Conservation (phyloP, 1,140 invertebrate species). For the Pogonus chalceus region DNA sequence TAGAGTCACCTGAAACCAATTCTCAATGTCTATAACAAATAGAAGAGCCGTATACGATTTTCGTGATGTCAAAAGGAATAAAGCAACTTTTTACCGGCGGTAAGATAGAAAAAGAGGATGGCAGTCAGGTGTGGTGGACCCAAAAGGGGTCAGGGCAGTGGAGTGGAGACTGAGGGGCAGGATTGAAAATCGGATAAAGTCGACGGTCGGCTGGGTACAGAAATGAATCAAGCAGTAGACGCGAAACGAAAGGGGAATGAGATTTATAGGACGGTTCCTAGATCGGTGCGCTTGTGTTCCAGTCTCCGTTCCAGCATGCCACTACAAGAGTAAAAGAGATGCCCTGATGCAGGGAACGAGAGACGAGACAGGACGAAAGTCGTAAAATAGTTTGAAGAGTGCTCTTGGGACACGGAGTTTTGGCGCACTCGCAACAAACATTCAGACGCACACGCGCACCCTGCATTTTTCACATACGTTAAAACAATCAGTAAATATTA, state of each 20-base stretch:
- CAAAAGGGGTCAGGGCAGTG: background rate
- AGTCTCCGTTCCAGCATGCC: constrained; percentile 7
- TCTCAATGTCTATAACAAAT: background rate
- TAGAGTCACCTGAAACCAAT: background rate
- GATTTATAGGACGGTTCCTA: constrained; percentile 26
- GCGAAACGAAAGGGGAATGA: constrained; percentile 15
- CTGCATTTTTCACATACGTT: background rate
- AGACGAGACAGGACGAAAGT: constrained; percentile 18
- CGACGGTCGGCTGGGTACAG: background rate
- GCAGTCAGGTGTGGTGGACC: background rate
- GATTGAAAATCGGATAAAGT: background rate
- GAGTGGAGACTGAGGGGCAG: background rate
- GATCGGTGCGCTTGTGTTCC: constrained; percentile 26
- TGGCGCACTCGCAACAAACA: background rate
- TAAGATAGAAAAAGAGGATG: too few relatives aligned
- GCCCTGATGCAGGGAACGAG: background rate
- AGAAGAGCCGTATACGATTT: background rate
- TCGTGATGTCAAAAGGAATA: too few relatives aligned
- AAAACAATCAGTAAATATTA: too few relatives aligned
- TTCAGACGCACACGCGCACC: background rate
- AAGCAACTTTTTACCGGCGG: background rate
- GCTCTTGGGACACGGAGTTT: constrained; percentile 24
- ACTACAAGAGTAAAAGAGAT: background rate
- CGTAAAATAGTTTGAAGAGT: constrained; percentile 33
- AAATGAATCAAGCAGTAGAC: constrained; percentile 20